phyloP scores from a whole-genome alignment of 2,113 vertebrate genomes.

The Leucosticte australis region DNA sequence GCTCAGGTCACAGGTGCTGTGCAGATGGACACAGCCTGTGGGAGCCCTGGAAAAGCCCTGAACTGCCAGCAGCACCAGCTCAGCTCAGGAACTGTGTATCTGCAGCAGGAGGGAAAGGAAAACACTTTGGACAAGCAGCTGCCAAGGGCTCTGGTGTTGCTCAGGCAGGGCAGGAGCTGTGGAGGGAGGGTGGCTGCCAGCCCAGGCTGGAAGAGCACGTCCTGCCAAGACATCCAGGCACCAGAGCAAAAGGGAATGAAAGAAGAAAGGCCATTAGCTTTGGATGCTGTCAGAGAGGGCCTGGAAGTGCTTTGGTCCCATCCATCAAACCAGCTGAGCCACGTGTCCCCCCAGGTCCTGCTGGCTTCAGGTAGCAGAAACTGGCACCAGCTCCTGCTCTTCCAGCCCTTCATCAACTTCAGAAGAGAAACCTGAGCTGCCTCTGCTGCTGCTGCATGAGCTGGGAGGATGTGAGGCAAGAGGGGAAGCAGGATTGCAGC shows the following conservation, averaged over 20 bases:
- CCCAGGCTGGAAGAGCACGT: not conserved
- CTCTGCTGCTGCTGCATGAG: not conserved
- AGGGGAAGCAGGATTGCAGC: not conserved
- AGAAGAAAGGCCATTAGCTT: not conserved
- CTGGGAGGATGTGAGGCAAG: not conserved
- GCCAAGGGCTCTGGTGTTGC: not conserved
- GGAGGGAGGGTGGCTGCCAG: not conserved
- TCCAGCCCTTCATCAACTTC: not conserved
- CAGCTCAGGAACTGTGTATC: not conserved
- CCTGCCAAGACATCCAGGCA: not conserved
- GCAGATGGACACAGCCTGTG: not conserved
- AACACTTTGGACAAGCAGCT: not conserved
- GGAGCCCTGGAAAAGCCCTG: not conserved
- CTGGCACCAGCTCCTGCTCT: not conserved
- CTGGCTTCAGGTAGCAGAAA: not conserved
- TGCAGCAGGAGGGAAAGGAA: not conserved
- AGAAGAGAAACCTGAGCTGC: not conserved
- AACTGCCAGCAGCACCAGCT: not conserved
- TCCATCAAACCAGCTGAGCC: not conserved
- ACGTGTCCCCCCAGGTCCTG: rapidly evolving
- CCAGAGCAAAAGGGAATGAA: not conserved
- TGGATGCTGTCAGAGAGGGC: not conserved
- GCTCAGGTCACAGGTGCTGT: rapidly evolving
- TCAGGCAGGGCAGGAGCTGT: not conserved
- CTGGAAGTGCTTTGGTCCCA: not conserved